phyloP scores from a whole-genome alignment of 2,113 vertebrate species.

The Hyla sarda region DNA sequence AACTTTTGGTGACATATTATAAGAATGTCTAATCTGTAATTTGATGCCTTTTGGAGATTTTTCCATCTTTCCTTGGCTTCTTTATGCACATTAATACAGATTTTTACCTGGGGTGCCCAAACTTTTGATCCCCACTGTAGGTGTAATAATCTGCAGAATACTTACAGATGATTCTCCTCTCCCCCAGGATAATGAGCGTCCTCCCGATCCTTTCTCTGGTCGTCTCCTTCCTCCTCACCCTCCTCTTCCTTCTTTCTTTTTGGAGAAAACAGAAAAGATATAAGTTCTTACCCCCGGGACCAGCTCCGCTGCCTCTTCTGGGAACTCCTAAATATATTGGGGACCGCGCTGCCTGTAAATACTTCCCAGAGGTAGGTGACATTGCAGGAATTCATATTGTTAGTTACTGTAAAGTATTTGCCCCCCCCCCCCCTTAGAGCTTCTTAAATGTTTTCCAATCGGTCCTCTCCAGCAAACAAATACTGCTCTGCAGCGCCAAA shows the following conservation, averaged over 20 bases:
- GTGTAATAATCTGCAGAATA: too few relatives aligned
- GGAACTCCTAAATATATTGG: conserved; percentile 64
- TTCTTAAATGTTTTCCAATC: too few relatives aligned
- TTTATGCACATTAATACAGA: too few relatives aligned
- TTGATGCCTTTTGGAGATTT: too few relatives aligned
- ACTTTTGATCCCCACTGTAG: too few relatives aligned
- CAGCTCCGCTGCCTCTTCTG: conserved; percentile 65
- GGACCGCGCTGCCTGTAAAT: neutral
- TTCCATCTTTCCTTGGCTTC: too few relatives aligned
- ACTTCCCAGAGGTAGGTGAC: conserved; percentile 29
- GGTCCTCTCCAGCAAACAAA: too few relatives aligned
- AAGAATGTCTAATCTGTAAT: too few relatives aligned
- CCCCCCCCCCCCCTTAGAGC: too few relatives aligned
- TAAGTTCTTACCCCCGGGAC: conserved; percentile 65
- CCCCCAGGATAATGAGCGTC: neutral
- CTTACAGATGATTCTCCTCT: neutral
- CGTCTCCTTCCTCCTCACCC: conserved; percentile 47
- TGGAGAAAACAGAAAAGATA: conserved; percentile 25
- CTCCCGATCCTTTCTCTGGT: conserved; percentile 42
- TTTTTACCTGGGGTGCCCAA: too few relatives aligned
- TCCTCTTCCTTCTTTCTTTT: conserved; percentile 47
- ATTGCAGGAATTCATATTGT: neutral
- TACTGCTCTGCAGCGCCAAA: neutral
- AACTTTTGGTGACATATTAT: too few relatives aligned
- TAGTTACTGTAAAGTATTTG: neutral